Evolutionary conservation across 2,797 vertebrate genomes (phyloP).

Genomic region (Hippopotamyrus pictus): DNA sequence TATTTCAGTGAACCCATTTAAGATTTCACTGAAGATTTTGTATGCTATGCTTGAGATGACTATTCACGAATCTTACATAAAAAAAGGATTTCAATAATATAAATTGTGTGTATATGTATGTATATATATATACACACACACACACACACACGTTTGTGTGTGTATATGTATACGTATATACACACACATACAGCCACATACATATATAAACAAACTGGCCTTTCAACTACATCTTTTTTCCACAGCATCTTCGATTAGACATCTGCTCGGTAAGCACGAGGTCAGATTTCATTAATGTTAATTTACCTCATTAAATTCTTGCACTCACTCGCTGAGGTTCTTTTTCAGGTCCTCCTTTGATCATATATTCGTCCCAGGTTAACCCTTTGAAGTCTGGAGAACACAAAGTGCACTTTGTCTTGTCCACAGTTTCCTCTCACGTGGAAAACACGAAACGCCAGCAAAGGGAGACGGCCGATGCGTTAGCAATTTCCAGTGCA

Average conservation of each 20-base stretch:
- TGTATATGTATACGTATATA: neutral
- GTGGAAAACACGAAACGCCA: neutral
- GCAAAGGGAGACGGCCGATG: neutral
- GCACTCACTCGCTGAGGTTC: constrained; percentile 69
- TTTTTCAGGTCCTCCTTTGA: constrained; percentile 65
- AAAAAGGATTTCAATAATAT: neutral
- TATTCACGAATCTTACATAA: neutral
- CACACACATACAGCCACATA: neutral
- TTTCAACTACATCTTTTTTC: constrained; percentile 23
- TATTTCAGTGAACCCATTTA: neutral
- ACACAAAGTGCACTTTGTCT: constrained; percentile 24
- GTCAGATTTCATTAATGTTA: constrained; percentile 81
- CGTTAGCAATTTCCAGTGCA: neutral
- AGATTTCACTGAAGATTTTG: neutral
- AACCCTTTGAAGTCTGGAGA: constrained; percentile 54
- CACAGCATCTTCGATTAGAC: constrained; percentile 48
- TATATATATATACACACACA: neutral
- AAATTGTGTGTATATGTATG: neutral
- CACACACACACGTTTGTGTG: neutral
- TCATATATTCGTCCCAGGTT: constrained; percentile 67
- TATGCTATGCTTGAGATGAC: neutral
- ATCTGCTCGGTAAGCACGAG: constrained; percentile 67
- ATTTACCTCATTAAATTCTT: constrained; percentile 78
- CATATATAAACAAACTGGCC: neutral
- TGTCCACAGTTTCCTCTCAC: neutral